Evolutionary conservation across 2,888 invertebrate genomes (phyloP).

Genomic region (Dasysyrphus albostriatus): DNA sequence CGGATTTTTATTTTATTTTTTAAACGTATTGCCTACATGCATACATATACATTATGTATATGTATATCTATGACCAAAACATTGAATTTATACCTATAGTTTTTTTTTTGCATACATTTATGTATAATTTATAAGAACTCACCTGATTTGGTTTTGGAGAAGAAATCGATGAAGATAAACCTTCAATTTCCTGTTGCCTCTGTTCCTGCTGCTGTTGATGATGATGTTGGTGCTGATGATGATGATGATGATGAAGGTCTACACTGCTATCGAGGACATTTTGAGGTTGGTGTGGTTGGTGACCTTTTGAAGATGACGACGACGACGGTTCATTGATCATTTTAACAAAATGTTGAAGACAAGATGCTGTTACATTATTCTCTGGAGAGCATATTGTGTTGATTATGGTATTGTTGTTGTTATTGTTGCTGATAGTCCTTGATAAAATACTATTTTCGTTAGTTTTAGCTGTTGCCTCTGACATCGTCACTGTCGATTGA

Average conservation of each 20-base stretch:
- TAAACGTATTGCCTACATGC: no score
- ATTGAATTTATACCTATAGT: no score
- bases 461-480: not conserved
- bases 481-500: conserved; percentile 8
- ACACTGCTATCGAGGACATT: conserved; percentile 40
- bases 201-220: conserved; percentile 66
- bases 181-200: conserved; percentile 53
- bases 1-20: no score
- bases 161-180: conserved; percentile 40
- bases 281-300: conserved; percentile 47
- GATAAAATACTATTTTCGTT: not conserved
- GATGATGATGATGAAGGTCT: conserved; percentile 61
- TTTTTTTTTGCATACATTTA: no score
- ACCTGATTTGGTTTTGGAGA: conserved; percentile 70
- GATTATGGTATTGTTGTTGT: conserved; percentile 37
- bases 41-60: no score
- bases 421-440: not conserved
- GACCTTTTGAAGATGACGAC: conserved; percentile 38
- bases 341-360: conserved; percentile 60
- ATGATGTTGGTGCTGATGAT: conserved; percentile 35
- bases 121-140: conserved; percentile 10
- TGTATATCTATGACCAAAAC: no score
- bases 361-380: conserved; percentile 25
- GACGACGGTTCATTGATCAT: conserved; percentile 59
- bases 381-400: conserved; percentile 25